Conservation (phyloP, 2,113 vertebrate genomes). For the Siphamia tubifer region DNA sequence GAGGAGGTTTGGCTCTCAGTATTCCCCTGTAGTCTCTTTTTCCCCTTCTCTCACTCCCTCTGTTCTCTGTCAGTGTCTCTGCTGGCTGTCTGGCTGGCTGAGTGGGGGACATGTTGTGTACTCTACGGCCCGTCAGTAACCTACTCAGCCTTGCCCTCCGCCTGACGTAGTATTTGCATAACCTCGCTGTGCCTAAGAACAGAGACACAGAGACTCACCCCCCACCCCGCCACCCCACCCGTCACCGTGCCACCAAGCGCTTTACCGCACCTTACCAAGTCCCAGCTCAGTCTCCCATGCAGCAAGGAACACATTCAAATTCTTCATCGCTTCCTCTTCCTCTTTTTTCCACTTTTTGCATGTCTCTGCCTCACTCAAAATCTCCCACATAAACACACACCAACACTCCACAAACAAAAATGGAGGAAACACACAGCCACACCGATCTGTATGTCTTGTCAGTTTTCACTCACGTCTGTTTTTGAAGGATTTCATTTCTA, state of each 20-base stretch:
- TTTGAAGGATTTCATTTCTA: conserved; percentile 64
- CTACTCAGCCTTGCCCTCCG: conserved; percentile 83
- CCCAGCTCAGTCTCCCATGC: conserved; percentile 63
- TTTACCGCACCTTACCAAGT: conserved; percentile 47
- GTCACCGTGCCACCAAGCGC: conserved; percentile 50
- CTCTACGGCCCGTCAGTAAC: conserved; percentile 84
- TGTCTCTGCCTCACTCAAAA: conserved; percentile 30
- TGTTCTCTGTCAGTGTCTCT: conserved; percentile 76
- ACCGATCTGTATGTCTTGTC: conserved; percentile 51
- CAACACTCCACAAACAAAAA: not conserved
- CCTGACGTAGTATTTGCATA: conserved; percentile 85
- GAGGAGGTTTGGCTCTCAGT: conserved; percentile 34
- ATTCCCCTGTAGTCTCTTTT: conserved; percentile 48
- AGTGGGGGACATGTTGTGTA: conserved; percentile 83
- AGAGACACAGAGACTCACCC: conserved; percentile 55
- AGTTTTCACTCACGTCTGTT: conserved; percentile 50
- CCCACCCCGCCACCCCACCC: conserved; percentile 44
- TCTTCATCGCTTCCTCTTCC: conserved; percentile 20
- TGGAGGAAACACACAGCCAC: not conserved
- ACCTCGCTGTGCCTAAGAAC: conserved; percentile 77
- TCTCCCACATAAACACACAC: not conserved
- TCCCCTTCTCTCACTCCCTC: conserved; percentile 19
- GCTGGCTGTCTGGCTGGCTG: conserved; percentile 73
- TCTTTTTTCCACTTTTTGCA: not conserved
- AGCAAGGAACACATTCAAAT: conserved; percentile 48